Percentiles rank a stretch among this genome's conserved stretches.
phyloP scores from a whole-genome alignment of 1,140 invertebrate genomes.

The Drosophila albomicans region DNA sequence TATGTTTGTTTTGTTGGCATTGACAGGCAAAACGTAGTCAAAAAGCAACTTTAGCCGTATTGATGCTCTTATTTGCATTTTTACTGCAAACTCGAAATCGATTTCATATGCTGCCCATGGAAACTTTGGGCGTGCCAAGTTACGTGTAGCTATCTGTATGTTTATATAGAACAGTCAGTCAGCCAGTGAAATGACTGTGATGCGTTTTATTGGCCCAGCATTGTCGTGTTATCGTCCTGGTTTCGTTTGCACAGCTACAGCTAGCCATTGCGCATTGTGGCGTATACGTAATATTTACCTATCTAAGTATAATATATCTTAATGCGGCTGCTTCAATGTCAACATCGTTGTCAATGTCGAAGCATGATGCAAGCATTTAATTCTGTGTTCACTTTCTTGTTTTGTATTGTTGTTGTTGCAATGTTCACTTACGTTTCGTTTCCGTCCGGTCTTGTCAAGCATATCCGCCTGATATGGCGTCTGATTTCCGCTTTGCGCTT shows the following conservation, averaged over 20 bases:
- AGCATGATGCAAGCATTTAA: conserved; percentile 17
- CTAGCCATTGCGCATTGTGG: conserved; percentile 8
- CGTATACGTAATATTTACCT: conserved; percentile 54
- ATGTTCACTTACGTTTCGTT: conserved; percentile 64
- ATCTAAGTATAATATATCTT: conserved; percentile 28
- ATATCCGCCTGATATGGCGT: conserved; percentile 73
- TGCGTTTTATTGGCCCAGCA: conserved; percentile 55
- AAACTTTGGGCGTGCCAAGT: conserved; percentile 31
- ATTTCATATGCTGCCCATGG: conserved; percentile 44
- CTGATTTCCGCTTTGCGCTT: conserved; percentile 73
- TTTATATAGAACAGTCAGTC: conserved; percentile 32
- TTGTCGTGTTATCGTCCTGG: conserved; percentile 9
- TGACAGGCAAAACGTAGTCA: conserved; percentile 58
- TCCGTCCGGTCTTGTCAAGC: conserved; percentile 66
- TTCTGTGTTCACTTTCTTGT: conserved; percentile 20
- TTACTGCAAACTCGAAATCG: conserved; percentile 68
- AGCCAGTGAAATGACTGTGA: conserved; percentile 11
- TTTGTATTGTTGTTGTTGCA: conserved; percentile 40
- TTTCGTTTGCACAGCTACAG: conserved; percentile 6
- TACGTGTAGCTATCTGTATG: conserved; percentile 2
- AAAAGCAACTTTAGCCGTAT: conserved; percentile 51
- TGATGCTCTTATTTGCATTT: conserved; percentile 66
- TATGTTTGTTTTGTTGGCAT: conserved; percentile 47
- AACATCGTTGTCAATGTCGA: conserved; percentile 10
- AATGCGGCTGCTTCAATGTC: conserved; percentile 17